These are phyloP conservation scores for Carabus problematicus DNA, from an alignment of 2,888 invertebrate genomes.

Conservation along the genomic window DNA sequence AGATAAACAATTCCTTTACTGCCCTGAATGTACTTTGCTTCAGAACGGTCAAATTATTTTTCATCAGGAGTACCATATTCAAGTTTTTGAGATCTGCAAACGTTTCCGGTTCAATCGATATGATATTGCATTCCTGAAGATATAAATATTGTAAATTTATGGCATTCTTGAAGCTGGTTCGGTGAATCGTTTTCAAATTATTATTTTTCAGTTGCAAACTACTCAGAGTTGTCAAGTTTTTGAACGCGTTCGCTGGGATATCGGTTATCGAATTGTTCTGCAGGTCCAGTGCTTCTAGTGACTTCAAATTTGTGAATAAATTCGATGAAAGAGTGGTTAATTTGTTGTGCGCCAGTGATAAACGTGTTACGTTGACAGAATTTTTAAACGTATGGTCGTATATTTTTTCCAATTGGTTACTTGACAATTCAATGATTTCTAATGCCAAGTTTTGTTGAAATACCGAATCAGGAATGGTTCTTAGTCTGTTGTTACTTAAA, in stretches of 20 bases:
- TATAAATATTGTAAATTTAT: conserved; percentile 21
- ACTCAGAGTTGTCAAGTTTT: conserved; percentile 23
- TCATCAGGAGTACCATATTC: conserved; percentile 19
- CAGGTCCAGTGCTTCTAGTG: conserved; percentile 17
- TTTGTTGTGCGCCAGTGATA: conserved; percentile 33
- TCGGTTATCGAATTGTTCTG: conserved; percentile 23
- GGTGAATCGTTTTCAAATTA: conserved; percentile 25
- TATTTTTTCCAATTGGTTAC: conserved; percentile 26
- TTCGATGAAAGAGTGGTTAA: conserved; percentile 12
- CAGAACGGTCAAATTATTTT: conserved; percentile 34
- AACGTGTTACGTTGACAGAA: conserved; percentile 26
- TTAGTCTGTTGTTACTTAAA: conserved; percentile 31
- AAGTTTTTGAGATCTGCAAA: conserved; percentile 34
- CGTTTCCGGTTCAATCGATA: conserved; percentile 27
- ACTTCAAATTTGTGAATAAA: conserved; percentile 30
- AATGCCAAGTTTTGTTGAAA: conserved; percentile 27
- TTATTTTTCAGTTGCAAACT: conserved; percentile 23
- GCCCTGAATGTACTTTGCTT: conserved; percentile 28
- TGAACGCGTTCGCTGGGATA: conserved; percentile 25
- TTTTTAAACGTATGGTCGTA: conserved; percentile 29
- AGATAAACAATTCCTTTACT: conserved; percentile 21
- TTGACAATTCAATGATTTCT: conserved; percentile 23
- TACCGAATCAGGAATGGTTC: conserved; percentile 12
- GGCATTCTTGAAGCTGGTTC: conserved; percentile 21
- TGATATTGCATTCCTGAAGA: conserved; percentile 25